Conservation (phyloP, 2,113 vertebrate genomes). For the Glaucidium brasilianum region DNA sequence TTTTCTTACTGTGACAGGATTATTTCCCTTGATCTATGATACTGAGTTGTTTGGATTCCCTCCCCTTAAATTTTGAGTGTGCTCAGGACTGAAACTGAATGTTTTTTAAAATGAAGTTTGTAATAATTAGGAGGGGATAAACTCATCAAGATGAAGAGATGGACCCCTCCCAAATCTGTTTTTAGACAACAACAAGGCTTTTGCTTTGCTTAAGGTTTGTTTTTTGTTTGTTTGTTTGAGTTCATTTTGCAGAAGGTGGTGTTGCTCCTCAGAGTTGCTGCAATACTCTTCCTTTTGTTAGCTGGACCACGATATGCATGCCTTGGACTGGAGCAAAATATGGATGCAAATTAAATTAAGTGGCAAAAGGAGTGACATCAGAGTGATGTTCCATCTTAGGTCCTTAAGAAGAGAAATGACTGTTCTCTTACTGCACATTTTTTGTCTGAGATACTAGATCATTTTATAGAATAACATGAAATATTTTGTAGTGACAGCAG, state of each 20-base stretch:
- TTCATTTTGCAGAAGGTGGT: not conserved
- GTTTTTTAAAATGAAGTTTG: not conserved
- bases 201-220: not conserved
- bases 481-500: constrained; percentile 40
- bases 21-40: not conserved
- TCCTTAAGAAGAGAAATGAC: not conserved
- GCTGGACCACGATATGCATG: accelerated
- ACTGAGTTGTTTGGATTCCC: not conserved
- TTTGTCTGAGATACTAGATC: not conserved
- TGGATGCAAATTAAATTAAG: not conserved
- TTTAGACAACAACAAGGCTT: not conserved
- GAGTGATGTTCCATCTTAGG: not conserved
- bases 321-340: not conserved
- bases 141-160: not conserved
- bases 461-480: constrained; percentile 1
- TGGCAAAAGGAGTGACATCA: not conserved
- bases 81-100: not conserved
- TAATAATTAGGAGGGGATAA: not conserved
- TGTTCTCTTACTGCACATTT: not conserved
- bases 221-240: not conserved
- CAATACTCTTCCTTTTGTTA: not conserved
- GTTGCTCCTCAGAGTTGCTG: not conserved
- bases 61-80: not conserved
- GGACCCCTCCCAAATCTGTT: not conserved
- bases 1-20: constrained; percentile 17